A percentile compares a stretch with the other conserved stretches of the same genome.
Conservation (phyloP, 2,797 vertebrate species). For the Lacerta bilineata region DNA sequence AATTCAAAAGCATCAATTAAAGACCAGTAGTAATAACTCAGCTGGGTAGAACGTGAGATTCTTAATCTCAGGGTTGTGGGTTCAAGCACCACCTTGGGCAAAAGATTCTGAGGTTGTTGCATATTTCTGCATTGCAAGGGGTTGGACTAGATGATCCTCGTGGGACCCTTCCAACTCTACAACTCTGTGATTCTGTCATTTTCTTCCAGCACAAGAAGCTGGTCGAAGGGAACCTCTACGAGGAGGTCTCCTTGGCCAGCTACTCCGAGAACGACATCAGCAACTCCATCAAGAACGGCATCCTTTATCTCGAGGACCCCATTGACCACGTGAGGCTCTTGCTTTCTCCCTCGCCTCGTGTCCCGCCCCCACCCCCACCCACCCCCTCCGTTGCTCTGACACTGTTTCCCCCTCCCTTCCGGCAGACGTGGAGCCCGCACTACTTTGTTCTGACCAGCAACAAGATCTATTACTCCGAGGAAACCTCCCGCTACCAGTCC, state of each 20-base stretch:
- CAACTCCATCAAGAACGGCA: conserved; percentile 82
- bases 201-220: conserved; percentile 80
- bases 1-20: too few species aligned
- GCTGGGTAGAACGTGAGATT: too few species aligned
- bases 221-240: conserved; percentile 80
- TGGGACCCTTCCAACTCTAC: too few species aligned
- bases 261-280: conserved; percentile 82
- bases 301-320: conserved; percentile 82
- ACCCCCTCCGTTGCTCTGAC: background rate
- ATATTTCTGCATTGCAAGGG: too few species aligned
- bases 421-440: conserved; percentile 83
- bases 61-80: too few species aligned
- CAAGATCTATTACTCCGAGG: conserved; percentile 84
- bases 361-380: too few species aligned
- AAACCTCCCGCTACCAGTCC: conserved; percentile 80
- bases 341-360: background rate
- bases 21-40: too few species aligned
- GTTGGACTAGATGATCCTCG: too few species aligned
- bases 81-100: too few species aligned
- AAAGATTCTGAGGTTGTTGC: too few species aligned
- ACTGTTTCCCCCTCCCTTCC: background rate
- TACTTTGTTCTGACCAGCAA: conserved; percentile 83
- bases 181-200: too few species aligned
- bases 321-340: conserved; percentile 75
- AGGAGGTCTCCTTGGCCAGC: conserved; percentile 80